phyloP scores from a whole-genome alignment of 2,797 vertebrate genomes.

The Chrosomus eos region DNA sequence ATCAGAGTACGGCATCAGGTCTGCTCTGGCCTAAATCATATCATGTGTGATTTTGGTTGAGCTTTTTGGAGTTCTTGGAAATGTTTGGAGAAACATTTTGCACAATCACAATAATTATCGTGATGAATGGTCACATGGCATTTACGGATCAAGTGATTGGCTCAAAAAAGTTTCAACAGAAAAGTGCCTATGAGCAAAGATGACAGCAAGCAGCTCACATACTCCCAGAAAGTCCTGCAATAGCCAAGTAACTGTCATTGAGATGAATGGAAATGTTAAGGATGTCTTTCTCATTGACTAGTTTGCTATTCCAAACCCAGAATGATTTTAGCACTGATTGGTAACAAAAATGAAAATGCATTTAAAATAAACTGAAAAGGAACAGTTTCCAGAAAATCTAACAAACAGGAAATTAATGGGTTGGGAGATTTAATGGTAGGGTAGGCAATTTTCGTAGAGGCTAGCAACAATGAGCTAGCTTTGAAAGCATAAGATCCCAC shows the following conservation, averaged over 20 bases:
- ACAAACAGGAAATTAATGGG: not conserved
- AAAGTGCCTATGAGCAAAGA: not conserved
- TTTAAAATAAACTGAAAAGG: not conserved
- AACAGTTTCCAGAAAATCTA: not conserved
- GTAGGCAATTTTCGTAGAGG: too few relatives aligned
- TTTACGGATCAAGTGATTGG: not conserved
- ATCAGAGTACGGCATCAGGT: not conserved
- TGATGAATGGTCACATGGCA: too few relatives aligned
- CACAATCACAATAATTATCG: not conserved
- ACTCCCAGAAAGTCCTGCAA: not conserved
- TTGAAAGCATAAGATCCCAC: too few relatives aligned
- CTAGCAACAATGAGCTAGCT: too few relatives aligned
- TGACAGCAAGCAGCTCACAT: not conserved
- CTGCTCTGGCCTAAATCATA: not conserved
- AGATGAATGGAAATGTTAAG: not conserved
- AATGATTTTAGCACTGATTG: not conserved
- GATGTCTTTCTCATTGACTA: not conserved
- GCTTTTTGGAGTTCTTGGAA: slow-evolving; percentile 5
- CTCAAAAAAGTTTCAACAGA: not conserved
- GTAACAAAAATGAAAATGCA: not conserved
- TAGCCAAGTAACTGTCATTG: not conserved
- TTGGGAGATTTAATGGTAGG: too few relatives aligned
- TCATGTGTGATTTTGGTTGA: not conserved
- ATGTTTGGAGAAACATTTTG: too few relatives aligned
- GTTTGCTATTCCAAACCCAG: not conserved